Base-by-base conservation (phyloP, 2,113 vertebrate genomes). In the Eulemur macaco region DNA sequence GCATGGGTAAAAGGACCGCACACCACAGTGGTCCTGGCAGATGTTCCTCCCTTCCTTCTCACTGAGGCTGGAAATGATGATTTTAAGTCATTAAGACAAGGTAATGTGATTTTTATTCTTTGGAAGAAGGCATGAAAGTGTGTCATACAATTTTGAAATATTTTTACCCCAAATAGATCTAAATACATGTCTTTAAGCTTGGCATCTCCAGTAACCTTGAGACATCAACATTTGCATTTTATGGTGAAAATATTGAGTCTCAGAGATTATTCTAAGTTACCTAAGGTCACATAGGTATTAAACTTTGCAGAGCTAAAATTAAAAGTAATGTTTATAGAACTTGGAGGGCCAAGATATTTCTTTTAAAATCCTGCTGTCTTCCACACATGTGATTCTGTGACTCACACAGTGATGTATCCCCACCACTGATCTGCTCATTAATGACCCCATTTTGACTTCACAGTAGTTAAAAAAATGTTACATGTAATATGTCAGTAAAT, bases 141-240 rank as follows among this genome's bases (percentile, higher is more conserved):
- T 69, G 78, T 54, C 52, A 93, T 39, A 60, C 23, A n/a, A 78
- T n/a, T 85, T 80, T 68, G 78, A 69, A 50, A 60, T 71, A 52
- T 71, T 84, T 86, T 89, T 37, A 25, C 47, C 27, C 39, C 52
- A 50, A 88, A 68, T 58, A 58, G 81, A 96, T 34, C 39, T 88
- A 23, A 83, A 76, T 83, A 85, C 6, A 92, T 77, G 31, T 58
- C 68, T 92, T 80, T 82, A 82, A 14, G 39, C 66, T 88, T 77
- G 85, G 34, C 27, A 77, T 56, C 63, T 56, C 20, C 60, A 93
- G 69, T 47, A 83, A 88, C 27, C 11, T 27, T 60, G 37, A 92
- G 34, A 60, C 73, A 83, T 84, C 68, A 92, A 92, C 37, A 76
- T 95, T 73, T 77, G 10, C 50, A 52, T 77, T 89, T 95, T 60